These are phyloP conservation scores for Caenorhabditis tropicalis DNA, from an alignment of 1,140 invertebrate species.

Conservation along the genomic window DNA sequence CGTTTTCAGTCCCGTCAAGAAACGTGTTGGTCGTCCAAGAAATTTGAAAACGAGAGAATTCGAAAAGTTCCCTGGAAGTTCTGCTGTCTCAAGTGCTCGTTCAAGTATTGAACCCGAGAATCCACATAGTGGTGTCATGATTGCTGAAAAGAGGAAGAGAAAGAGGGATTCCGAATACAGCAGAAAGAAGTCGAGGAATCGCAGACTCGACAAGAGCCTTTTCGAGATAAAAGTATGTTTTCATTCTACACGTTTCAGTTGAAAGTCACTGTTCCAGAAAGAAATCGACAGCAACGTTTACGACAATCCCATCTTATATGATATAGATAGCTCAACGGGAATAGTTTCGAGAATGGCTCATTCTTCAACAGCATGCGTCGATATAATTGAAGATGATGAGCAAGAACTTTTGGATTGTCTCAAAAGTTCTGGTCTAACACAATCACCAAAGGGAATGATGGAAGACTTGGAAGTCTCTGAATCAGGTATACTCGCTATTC, in stretches of 20 bases:
- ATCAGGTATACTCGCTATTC: neutral
- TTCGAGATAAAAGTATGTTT: neutral
- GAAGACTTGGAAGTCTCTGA: neutral
- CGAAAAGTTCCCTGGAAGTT: neutral
- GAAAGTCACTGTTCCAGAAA: no score
- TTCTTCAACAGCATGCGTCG: neutral
- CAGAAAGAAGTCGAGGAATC: slow-evolving; percentile 6
- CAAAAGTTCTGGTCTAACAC: neutral
- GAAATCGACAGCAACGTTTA: neutral
- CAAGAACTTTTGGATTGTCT: neutral
- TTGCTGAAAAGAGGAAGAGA: neutral
- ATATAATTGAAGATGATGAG: slow-evolving; percentile 3
- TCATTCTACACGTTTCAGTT: neutral
- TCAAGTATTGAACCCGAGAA: neutral
- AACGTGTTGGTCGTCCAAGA: neutral
- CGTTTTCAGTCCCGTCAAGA: neutral
- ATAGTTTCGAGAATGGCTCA: neutral
- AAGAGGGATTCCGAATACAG: slow-evolving; percentile 21
- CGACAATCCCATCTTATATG: neutral
- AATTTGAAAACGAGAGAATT: neutral
- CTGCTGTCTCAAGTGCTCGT: neutral
- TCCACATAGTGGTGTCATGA: neutral
- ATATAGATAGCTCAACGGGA: neutral
- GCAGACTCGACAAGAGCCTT: neutral
- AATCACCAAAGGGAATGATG: neutral